Evolutionary conservation across 2,113 vertebrate species (phyloP).

Genomic region (Dinomys branickii): DNA sequence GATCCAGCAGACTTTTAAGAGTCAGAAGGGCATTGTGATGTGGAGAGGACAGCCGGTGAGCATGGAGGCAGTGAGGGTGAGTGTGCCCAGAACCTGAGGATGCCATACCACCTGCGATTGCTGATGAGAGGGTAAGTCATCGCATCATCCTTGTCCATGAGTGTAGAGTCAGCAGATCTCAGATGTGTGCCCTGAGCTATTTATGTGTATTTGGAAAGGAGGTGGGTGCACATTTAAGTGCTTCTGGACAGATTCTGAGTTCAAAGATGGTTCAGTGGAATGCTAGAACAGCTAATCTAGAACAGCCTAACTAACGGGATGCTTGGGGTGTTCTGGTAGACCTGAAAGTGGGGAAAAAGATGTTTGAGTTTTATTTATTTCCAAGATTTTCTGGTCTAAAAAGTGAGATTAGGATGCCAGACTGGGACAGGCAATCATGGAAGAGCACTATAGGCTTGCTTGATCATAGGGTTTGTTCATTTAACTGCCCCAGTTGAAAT

Average conservation of each 20-base stretch:
- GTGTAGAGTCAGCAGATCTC: not conserved
- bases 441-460: not conserved
- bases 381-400: not conserved
- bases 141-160: not conserved
- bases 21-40: not conserved
- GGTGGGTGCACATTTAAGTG: not conserved
- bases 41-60: not conserved
- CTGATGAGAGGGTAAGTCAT: not conserved
- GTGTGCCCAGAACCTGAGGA: not conserved
- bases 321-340: not conserved
- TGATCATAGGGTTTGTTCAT: not conserved
- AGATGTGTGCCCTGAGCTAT: not conserved
- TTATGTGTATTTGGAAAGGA: not conserved
- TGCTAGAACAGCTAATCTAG: not conserved
- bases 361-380: not conserved
- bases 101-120: not conserved
- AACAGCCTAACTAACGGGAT: not conserved
- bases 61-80: not conserved
- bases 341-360: not conserved
- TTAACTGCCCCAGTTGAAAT: constrained; percentile 18
- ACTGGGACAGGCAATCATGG: not conserved
- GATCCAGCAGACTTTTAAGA: not conserved
- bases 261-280: not conserved
- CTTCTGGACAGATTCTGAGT: not conserved
- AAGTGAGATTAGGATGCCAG: not conserved